Evolutionary conservation across 2,797 vertebrate genomes (phyloP).

Genomic region (Gallinago stenura): DNA sequence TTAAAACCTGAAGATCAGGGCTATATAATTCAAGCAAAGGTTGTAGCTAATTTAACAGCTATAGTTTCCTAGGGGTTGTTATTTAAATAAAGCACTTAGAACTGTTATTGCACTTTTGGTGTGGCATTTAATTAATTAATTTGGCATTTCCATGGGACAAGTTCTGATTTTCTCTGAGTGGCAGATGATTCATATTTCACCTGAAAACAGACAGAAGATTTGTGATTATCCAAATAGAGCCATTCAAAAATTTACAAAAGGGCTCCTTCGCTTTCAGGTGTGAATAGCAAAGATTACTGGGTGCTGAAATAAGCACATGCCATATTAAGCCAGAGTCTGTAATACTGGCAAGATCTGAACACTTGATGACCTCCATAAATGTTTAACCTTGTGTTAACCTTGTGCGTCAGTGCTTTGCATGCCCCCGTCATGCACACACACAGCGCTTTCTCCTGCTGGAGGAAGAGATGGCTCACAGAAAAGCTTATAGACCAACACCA

Average conservation of each 20-base stretch:
- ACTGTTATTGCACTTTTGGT: conserved; percentile 29
- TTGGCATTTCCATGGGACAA: conserved; percentile 37
- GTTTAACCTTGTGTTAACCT: neutral
- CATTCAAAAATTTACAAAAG: neutral
- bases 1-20: conserved; percentile 28
- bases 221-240: neutral
- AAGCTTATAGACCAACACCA: neutral
- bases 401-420: neutral
- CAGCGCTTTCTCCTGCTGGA: neutral
- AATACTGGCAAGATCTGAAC: neutral
- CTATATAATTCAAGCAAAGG: conserved; percentile 44
- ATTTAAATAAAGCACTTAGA: conserved; percentile 27
- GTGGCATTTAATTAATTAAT: conserved; percentile 52
- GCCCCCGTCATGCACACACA: neutral
- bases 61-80: conserved; percentile 28
- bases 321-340: neutral
- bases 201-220: neutral
- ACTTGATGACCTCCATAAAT: neutral
- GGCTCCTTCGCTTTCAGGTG: neutral
- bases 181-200: neutral
- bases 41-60: conserved; percentile 55
- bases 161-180: neutral
- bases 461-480: neutral
- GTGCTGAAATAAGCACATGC: neutral
- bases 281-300: neutral